Evolutionary conservation across 2,113 vertebrate species (phyloP).

Genomic region (Chrysochloris asiatica): DNA sequence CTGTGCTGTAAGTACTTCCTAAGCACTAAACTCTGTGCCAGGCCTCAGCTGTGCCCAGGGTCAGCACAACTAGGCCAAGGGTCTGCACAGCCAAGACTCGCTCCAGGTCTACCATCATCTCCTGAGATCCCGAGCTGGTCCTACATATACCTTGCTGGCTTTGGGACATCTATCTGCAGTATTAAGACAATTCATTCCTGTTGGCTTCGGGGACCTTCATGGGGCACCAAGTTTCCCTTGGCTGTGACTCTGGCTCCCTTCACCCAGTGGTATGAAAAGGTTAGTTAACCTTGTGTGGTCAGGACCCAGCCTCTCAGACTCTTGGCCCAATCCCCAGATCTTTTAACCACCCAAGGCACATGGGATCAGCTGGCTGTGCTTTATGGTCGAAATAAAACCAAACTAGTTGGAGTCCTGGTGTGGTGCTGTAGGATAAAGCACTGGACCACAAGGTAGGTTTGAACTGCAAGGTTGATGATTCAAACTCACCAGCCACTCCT

Average conservation of each 20-base stretch:
- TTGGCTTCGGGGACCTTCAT: neutral
- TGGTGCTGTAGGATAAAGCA: neutral
- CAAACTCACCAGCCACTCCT: too few species aligned
- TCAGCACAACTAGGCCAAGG: neutral
- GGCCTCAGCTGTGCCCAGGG: neutral
- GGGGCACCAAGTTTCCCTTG: neutral
- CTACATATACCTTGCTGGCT: neutral
- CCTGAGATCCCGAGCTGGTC: neutral
- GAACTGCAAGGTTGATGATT: too few species aligned
- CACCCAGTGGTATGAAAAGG: neutral
- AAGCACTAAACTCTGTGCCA: neutral
- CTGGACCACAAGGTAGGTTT: too few species aligned
- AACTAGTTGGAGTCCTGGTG: too few species aligned
- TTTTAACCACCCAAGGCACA: neutral
- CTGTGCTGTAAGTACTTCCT: neutral
- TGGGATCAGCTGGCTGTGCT: neutral
- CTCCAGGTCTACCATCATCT: neutral
- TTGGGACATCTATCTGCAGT: neutral
- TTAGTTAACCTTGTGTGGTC: neutral
- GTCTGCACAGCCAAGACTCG: neutral
- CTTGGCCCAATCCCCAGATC: neutral
- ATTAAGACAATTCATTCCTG: neutral
- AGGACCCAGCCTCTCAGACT: neutral
- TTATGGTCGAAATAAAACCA: too few species aligned
- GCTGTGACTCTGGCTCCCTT: neutral